phyloP scores from a whole-genome alignment of 2,113 vertebrate genomes.

The Gopherus evgoodei region DNA sequence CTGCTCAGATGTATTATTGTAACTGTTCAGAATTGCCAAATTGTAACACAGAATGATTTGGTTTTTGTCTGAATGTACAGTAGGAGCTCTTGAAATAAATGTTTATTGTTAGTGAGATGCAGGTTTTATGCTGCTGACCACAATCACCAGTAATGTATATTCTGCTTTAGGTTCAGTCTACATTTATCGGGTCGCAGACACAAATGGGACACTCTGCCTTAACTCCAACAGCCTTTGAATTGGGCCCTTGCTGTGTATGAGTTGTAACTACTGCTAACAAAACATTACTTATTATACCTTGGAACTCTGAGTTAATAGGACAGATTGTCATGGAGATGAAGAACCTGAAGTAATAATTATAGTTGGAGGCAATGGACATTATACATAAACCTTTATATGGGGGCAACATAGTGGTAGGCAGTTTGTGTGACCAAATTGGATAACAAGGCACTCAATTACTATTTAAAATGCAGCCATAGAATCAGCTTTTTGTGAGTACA shows the following conservation, averaged over 20 bases:
- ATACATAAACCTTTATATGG: neutral
- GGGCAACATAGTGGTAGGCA: neutral
- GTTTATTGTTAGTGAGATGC: fast-evolving
- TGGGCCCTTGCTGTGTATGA: neutral
- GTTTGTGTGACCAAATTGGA: neutral
- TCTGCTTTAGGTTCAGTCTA: neutral
- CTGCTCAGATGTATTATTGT: neutral
- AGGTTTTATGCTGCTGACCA: neutral
- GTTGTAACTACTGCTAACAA: neutral
- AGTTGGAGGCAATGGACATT: neutral
- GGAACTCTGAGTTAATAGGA: neutral
- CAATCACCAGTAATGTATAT: fast-evolving
- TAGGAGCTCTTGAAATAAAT: fast-evolving
- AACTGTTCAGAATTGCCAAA: neutral
- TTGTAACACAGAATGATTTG: neutral
- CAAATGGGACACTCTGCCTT: neutral
- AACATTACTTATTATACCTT: neutral
- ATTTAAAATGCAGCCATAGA: neutral
- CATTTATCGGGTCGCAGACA: fast-evolving
- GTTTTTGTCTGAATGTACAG: neutral
- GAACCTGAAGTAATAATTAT: neutral
- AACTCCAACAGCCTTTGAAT: fast-evolving
- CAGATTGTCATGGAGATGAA: neutral
- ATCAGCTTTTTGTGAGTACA: neutral
- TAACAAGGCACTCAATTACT: neutral